A percentile compares a stretch with the other conserved stretches of the same genome.
Conservation (phyloP, 2,113 vertebrate genomes). For the Actinemys pallida region DNA sequence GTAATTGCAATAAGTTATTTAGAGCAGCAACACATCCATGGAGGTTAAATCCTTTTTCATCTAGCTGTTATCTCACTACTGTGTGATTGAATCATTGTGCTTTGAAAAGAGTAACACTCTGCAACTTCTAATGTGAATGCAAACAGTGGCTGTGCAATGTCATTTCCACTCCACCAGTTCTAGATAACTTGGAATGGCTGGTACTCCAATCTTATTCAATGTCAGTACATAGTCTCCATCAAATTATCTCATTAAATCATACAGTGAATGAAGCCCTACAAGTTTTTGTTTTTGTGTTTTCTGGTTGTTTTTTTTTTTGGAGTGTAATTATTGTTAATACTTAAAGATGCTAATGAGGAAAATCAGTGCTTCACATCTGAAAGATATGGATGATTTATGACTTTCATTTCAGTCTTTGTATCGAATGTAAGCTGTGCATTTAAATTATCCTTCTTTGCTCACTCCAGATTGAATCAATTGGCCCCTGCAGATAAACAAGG, state of each 20-base stretch:
- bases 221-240: neutral
- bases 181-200: neutral
- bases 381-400: constrained; percentile 29
- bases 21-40: neutral
- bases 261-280: neutral
- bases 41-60: neutral
- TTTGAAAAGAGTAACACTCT: neutral
- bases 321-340: constrained; percentile 3
- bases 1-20: neutral
- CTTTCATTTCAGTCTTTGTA: constrained; percentile 45
- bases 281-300: neutral
- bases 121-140: neutral
- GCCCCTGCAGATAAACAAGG: constrained; percentile 24
- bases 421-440: constrained; percentile 17
- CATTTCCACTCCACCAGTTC: neutral
- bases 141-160: neutral
- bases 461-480: constrained; percentile 26
- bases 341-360: constrained; percentile 31
- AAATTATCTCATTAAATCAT: neutral
- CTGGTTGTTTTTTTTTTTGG: neutral
- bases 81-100: neutral
- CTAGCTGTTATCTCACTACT: neutral
- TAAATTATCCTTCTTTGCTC: constrained; percentile 36
- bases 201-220: neutral
- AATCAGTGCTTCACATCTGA: constrained; percentile 11